Base-by-base conservation (phyloP, 1,140 invertebrate species). In the Halesus radiatus region DNA sequence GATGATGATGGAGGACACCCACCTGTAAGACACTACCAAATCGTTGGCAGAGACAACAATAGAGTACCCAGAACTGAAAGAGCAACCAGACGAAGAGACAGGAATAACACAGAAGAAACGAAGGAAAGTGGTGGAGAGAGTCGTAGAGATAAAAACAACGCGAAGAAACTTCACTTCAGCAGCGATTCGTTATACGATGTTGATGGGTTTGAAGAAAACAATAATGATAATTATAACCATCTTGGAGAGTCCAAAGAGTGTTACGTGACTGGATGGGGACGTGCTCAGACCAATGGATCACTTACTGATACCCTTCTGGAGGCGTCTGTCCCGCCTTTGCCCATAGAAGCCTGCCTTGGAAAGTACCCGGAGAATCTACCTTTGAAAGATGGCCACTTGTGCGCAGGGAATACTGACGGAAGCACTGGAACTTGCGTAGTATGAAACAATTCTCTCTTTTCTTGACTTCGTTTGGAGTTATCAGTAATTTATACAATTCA, bases 251-350 rank as follows among this genome's bases (percentile, higher is more conserved):
- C 86, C 83, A 88, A 88, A 77, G 89, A 90, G 80, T 90, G 97
- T 86, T 92, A 96, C 20, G 93, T 95, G 1, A 96, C 96, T 5
- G 96, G 96, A 1, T 97, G 96, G 96, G 96, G 96, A 58, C 92
- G 95, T 86, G 92, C 92, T 50, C 87, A 91, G 88, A 90, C 92
- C 82, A 90, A 92, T 86, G 91, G 94, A 10, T 88, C 92, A 84
- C 85, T 96, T 80, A 89, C 94, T 66, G 89, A 92, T 81, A 92
- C 92, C 3, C 88, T 97, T 52, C 87, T 96, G 22, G 95, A 97
- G 88, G 94, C 95, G 0, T 92, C 92, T 83, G 93, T 97, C n/a
- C 95, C 96, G 0, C 89, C 94, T 2, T 84, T 92, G 13, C 87
- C 92, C 26, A 84, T 92, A 8, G 87, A 89, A 29, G 86, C 90